Conservation (phyloP, 2,888 invertebrate species). For the Amorpha juglandis region DNA sequence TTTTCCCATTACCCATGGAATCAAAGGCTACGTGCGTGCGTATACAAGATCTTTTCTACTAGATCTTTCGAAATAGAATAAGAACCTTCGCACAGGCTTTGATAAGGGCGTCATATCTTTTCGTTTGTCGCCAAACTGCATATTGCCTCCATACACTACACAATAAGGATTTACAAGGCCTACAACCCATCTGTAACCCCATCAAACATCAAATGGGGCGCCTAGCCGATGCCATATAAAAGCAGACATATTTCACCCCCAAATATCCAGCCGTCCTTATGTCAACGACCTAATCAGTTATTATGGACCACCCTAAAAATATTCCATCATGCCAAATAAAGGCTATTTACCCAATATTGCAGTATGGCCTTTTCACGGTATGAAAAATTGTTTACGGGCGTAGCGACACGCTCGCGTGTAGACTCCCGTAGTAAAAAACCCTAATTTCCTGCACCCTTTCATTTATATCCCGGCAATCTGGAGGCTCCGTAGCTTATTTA, state of each 20-base stretch:
- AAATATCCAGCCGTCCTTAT: constrained; percentile 39
- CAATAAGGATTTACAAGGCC: constrained; percentile 29
- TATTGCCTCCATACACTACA: constrained; percentile 25
- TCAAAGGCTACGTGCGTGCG: not conserved
- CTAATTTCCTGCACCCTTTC: constrained; percentile 84
- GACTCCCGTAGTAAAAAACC: constrained; percentile 79
- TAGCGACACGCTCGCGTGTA: constrained; percentile 61
- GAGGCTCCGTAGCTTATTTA: constrained; percentile 79
- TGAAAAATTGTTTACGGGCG: constrained; percentile 79
- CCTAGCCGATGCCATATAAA: constrained; percentile 37
- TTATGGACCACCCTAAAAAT: constrained; percentile 59
- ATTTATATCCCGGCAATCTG: constrained; percentile 82
- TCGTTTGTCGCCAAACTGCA: constrained; percentile 24
- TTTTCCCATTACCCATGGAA: not conserved
- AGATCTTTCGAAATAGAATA: constrained; percentile 5
- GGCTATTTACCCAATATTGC: constrained; percentile 61
- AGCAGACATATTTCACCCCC: constrained; percentile 42
- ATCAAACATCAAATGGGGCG: constrained; percentile 28
- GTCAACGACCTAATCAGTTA: constrained; percentile 53
- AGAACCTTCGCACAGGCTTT: not conserved
- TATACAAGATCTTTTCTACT: not conserved
- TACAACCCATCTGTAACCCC: constrained; percentile 26
- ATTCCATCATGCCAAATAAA: constrained; percentile 68
- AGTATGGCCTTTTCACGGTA: constrained; percentile 65
- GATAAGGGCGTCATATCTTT: constrained; percentile 15